A percentile compares a stretch with the other conserved stretches of the same genome.
Evolutionary conservation across 2,888 invertebrate genomes (phyloP).

Genomic region (Hirtodrosophila alboralis): DNA sequence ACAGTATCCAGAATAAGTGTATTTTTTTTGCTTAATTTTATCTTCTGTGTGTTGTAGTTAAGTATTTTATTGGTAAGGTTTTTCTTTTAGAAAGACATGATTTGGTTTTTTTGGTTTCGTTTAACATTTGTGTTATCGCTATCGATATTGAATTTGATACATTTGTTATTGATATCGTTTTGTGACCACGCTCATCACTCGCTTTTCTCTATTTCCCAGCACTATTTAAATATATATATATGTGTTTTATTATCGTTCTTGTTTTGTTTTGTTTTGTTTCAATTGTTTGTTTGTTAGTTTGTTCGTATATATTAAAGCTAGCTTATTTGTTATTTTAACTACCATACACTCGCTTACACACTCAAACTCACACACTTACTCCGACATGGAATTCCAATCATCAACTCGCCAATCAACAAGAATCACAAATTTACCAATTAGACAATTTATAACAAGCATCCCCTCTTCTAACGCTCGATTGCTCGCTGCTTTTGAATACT

Average conservation of each 20-base stretch:
- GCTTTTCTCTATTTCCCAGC: neutral
- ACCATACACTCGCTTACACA: slow-evolving; percentile 3
- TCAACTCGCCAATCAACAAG: slow-evolving; percentile 9
- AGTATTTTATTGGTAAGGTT: neutral
- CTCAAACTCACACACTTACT: slow-evolving; percentile 1
- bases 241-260: slow-evolving; percentile 9
- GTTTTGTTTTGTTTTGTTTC: slow-evolving; percentile 19
- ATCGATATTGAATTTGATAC: slow-evolving; percentile 5
- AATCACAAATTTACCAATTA: slow-evolving; percentile 10
- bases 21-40: slow-evolving; percentile 7
- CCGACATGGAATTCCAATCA: slow-evolving; percentile 6
- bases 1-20: slow-evolving; percentile 3
- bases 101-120: neutral
- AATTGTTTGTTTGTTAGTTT: slow-evolving; percentile 17
- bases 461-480: slow-evolving; percentile 39
- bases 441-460: slow-evolving; percentile 33
- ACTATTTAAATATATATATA: slow-evolving; percentile 2
- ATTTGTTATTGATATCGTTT: slow-evolving; percentile 7
- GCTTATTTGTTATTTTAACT: slow-evolving; percentile 13
- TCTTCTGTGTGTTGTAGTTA: no score
- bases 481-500: slow-evolving; percentile 49
- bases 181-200: neutral
- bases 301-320: slow-evolving; percentile 7
- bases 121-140: slow-evolving; percentile 11
- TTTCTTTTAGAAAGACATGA: no score